Base-by-base conservation (phyloP, 1,140 invertebrate species). In the Manduca sexta region DNA sequence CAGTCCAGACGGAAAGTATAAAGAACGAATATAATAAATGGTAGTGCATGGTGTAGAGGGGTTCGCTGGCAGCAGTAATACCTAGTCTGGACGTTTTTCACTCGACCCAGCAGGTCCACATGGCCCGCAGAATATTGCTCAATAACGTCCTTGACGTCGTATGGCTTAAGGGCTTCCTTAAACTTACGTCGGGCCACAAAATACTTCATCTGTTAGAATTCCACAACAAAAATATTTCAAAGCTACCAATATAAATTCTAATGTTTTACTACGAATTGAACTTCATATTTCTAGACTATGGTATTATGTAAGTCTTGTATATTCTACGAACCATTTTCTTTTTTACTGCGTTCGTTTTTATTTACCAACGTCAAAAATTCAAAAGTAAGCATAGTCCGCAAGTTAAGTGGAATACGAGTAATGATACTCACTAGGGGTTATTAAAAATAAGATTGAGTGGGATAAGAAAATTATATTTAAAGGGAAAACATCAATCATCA, bases 71-170 rank as follows among this genome's bases (percentile, higher is more conserved):
- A 55, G 61, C 53, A 64, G 70, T 75, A 74, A 52, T 87, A 96
- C 95, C 94, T 93, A 88, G 88, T 89, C 88, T 97, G 95, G 63
- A 97, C 90, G 88, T 91, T 94, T 90, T 97, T 97, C 48, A 97
- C 94, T 72, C 95, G 89, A 54, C 93, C 91, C 69, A 97, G 88
- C 74, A 97, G 90, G 86, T 97, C 95, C 52, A 95, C 93, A 86
- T 98, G 95, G 48, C 95, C 95, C 45, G 95, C 95, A 40, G 94
- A 96, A 87, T 97, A 97, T 84, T 98, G 96, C 87, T 98, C 96
- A 74, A 98, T 98, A 57, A 98, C 97, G 87, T 98, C 97, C 87
- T 97, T 96, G 60, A 98, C 96, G 88, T 98, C 97, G 88, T 98
- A 98, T 18, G 97, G 97, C 86, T 97, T 95, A 71, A 97, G 88